phyloP scores from a whole-genome alignment of 2,797 vertebrate species.

The Sternotherus odoratus region DNA sequence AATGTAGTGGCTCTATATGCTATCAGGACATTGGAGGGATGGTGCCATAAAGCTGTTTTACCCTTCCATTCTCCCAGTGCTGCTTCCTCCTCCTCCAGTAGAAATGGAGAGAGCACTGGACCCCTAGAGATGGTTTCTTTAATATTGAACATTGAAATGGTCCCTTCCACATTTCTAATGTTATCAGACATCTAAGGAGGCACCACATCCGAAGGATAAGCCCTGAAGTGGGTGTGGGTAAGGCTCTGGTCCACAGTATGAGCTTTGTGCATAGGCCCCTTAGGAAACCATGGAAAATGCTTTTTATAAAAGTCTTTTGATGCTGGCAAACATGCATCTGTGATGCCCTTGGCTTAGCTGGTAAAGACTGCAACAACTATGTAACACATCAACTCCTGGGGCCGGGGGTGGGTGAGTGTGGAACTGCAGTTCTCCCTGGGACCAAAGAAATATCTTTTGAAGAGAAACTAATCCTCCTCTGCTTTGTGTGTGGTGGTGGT shows the following conservation, averaged over 20 bases:
- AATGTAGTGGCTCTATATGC: background rate
- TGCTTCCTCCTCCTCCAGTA: background rate
- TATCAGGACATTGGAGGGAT: background rate
- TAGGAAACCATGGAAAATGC: background rate
- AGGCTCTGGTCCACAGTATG: background rate
- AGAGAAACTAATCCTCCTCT: background rate
- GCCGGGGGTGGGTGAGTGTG: background rate
- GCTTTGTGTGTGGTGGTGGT: background rate
- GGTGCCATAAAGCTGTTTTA: background rate
- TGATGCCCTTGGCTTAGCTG: background rate
- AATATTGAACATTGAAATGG: background rate
- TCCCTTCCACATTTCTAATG: background rate
- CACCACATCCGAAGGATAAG: background rate
- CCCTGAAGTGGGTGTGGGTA: background rate
- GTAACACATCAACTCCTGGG: background rate
- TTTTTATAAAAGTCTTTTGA: background rate
- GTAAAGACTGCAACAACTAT: background rate
- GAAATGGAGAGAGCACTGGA: background rate
- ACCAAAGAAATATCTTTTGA: background rate
- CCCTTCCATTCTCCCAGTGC: background rate
- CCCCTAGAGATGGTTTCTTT: background rate
- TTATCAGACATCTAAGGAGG: constrained; percentile 21
- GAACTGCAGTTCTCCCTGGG: background rate
- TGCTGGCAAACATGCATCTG: background rate
- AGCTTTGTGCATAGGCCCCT: background rate